Percentiles rank a stretch among this genome's conserved stretches.
Evolutionary conservation across 2,797 vertebrate species (phyloP).

Genomic region (Vireo griseus): DNA sequence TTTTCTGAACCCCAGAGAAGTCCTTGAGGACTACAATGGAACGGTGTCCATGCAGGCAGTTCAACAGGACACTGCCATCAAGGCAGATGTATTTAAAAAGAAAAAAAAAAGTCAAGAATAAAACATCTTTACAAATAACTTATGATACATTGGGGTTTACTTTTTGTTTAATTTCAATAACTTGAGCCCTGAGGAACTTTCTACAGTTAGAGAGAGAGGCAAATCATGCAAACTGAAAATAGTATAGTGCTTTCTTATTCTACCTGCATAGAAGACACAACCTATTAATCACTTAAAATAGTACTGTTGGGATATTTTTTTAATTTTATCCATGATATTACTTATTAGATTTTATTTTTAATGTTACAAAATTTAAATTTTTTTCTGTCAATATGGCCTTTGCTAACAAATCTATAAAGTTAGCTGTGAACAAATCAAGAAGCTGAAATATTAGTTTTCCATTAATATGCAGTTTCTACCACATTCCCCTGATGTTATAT

Average conservation of each 20-base stretch:
- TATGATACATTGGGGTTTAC: neutral
- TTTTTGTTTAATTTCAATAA: neutral
- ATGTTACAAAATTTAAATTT: neutral
- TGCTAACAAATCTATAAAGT: neutral
- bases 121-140: neutral
- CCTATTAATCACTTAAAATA: neutral
- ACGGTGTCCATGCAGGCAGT: fast-evolving
- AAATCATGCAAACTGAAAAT: neutral
- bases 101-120: neutral
- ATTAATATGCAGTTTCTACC: neutral
- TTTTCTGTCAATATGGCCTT: neutral
- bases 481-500: neutral
- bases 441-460: neutral
- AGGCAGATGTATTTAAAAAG: neutral
- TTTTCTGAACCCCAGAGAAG: neutral
- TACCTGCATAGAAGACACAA: neutral
- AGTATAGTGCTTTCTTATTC: neutral
- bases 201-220: neutral
- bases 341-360: neutral
- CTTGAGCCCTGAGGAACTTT: neutral
- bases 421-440: neutral
- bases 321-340: neutral
- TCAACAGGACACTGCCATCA: neutral
- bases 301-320: neutral
- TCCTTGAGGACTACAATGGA: neutral